Base-by-base conservation (phyloP, 2,113 vertebrate species). In the Puntigrus tetrazona region DNA sequence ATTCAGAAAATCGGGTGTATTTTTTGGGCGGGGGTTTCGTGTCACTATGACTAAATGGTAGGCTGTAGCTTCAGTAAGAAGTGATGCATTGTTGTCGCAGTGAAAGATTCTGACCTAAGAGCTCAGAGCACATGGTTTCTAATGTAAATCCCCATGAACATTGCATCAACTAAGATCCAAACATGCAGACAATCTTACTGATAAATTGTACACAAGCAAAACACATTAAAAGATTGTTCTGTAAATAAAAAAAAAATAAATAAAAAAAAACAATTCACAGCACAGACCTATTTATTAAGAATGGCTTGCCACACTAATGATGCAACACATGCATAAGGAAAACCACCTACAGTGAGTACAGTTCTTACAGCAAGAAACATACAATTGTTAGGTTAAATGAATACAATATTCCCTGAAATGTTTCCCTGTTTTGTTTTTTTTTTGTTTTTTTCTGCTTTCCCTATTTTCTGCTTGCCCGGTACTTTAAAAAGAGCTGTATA, bases 191-290 rank as follows among this genome's bases (percentile, higher is more conserved):
- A 83, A 74, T 43, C 31, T 47, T 2, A 55, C 38, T 88, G 89
- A 57, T 57, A 27, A 81, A 88, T 88, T 83, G 31, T 84, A 82
- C 70, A 89, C 82, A 86, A 74, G 22, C 34, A 14, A 78, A 75
- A 85, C 67, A 77, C 63, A 83, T 72, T 73, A 85, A 55, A 82
- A 47, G 69, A 69, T 25, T 59, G 38, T 59, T 85, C 34, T 59
- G 77, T 88, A 87, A 89, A 87, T 73, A 84, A 14, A 86, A 84
- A 52, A 87, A 87, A 83, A 88, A 84, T 74, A 84, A 76, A 80
- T 43, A 69, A 86, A 83, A 88, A 84, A 78, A 84, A 76, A 80
- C 50, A 69, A 86, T 84, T 72, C 3, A 16, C 74, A 70, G 61
- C 61, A 63, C 69, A 55, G 20, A 16, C 16, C 14, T 52, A 34